phyloP scores from a whole-genome alignment of 2,888 invertebrate species.

The Orchesellides sinensis region DNA sequence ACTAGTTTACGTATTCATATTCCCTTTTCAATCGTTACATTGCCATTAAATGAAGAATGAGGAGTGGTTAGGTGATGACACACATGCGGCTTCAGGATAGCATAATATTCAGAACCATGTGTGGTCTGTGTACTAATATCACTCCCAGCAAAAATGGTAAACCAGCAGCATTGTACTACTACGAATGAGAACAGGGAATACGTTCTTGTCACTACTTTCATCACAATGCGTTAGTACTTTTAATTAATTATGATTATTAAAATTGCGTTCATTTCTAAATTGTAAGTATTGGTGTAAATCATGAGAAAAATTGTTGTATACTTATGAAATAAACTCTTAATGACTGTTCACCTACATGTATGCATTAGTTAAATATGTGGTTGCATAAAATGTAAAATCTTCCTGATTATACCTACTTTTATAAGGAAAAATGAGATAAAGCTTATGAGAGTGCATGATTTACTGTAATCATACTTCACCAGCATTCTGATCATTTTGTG shows the following conservation, averaged over 20 bases:
- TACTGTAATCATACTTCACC: too few relatives aligned
- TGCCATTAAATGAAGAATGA: not conserved
- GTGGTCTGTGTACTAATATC: not conserved
- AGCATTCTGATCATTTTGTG: too few relatives aligned
- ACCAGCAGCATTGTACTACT: not conserved
- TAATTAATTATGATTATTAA: constrained; percentile 20
- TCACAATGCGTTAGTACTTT: constrained; percentile 4
- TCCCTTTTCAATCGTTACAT: constrained; percentile 4
- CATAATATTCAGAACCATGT: not conserved
- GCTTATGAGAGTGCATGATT: too few relatives aligned
- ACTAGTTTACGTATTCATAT: constrained; percentile 34
- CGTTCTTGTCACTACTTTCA: not conserved
- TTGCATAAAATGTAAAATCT: not conserved
- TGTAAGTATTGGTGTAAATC: not conserved
- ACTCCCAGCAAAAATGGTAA: not conserved
- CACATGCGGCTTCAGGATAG: not conserved
- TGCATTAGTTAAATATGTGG: not conserved
- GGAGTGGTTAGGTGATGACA: constrained; percentile 8
- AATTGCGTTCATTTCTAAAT: not conserved
- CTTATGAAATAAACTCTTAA: not conserved
- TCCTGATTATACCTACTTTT: not conserved
- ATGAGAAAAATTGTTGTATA: constrained; percentile 1
- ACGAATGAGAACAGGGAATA: not conserved
- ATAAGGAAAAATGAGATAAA: too few relatives aligned
- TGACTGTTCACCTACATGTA: too few relatives aligned